Base-by-base conservation (phyloP, 2,113 vertebrate species). In the Nettapus auritus region DNA sequence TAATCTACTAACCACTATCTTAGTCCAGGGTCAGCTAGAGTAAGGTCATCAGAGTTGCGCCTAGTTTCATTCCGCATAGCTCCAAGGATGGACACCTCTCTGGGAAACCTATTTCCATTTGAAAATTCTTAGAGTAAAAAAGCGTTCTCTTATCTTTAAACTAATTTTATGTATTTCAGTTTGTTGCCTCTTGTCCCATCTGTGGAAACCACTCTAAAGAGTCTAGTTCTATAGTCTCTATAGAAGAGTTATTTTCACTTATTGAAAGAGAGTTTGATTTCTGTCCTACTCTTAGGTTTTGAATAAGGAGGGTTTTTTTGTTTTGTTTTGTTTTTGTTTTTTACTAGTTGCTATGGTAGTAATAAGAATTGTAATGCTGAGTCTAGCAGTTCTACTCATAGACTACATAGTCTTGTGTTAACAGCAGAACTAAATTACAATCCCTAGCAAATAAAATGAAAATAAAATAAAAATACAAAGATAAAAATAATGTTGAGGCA, bases 281-380 rank as follows among this genome's bases (percentile, higher is more conserved):
- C 62, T 48, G 17, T 56, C 38, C 29, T 56, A 68, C 6, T 36
- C 13, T 79, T 8, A 64, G 11, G 7, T 62, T 85, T 83, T 69
- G 8, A 44, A 76, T 73, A 53, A 79, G 56, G 34, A 53, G 42
- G 0, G 44, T 46, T 46, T 46, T 4, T 46, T 46, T 46, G 18
- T 36, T 68, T 80, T 75, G 0, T 0, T 8, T 36, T 68, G 74
- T 71, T 74, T 62, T 48, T 21, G 59, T 0, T 0, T 10, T 42
- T 46, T 77, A 28, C 2, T 31, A 20, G 57, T 84, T 63, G 7
- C 50, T 36, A 31, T 53, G 67, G 21, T 38, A 67, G 80, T 34
- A 73, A 40, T 29, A 64, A 40, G 38, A 16, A 31, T 31, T 56
- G 7, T 71, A 68, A 44, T 6, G 1, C 20, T 88, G 52, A 74